Percentiles rank a stretch among this genome's conserved stretches.
Evolutionary conservation across 2,888 invertebrate genomes (phyloP).

Genomic region (Alitta virens): DNA sequence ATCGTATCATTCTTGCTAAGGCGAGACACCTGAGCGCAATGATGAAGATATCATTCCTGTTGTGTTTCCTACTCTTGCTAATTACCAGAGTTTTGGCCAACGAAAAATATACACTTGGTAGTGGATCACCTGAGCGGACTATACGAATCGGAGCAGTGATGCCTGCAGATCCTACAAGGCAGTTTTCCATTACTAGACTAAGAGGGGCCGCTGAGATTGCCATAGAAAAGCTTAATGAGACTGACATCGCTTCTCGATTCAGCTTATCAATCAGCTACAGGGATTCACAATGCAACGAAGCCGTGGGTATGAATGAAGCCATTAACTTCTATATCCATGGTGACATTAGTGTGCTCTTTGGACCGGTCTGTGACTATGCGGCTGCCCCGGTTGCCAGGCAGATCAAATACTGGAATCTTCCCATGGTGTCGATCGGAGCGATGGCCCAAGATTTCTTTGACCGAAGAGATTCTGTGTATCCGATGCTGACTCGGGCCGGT

Average conservation of each 20-base stretch:
- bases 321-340: constrained; percentile 38
- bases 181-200: constrained; percentile 15
- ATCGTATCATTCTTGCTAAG: too few species aligned
- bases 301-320: constrained; percentile 42
- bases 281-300: constrained; percentile 39
- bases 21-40: too few species aligned
- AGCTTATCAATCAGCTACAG: constrained; percentile 26
- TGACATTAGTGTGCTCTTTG: constrained; percentile 26
- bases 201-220: constrained; percentile 10
- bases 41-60: too few species aligned
- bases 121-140: neutral
- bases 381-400: constrained; percentile 75
- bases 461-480: constrained; percentile 2
- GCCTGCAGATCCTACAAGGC: constrained; percentile 4
- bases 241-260: neutral
- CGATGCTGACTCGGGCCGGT: constrained; percentile 19
- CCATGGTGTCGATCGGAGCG: constrained; percentile 78
- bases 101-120: neutral
- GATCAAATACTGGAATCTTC: constrained; percentile 70
- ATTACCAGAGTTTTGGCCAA: neutral
- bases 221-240: neutral
- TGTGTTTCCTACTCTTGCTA: too few species aligned
- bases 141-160: constrained; percentile 9
- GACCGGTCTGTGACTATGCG: constrained; percentile 34
- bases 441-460: constrained; percentile 74